Conservation (phyloP, 2,888 invertebrate genomes). For the Sinotaia quadrata region DNA sequence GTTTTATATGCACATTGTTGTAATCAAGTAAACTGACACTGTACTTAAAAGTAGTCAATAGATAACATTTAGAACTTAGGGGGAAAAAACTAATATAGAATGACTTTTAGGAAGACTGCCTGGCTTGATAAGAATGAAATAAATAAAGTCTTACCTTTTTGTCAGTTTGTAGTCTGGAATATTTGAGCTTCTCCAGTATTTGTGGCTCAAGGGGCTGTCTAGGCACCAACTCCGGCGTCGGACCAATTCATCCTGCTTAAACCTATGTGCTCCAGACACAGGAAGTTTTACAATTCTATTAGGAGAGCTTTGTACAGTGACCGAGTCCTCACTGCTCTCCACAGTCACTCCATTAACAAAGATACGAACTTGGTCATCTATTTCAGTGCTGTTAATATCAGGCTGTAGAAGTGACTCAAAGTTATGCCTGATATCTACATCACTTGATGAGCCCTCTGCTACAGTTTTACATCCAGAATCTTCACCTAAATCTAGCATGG, state of each 20-base stretch:
- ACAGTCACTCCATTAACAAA: slow-evolving; percentile 66
- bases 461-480: slow-evolving; percentile 30
- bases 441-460: slow-evolving; percentile 30
- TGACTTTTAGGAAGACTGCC: too few relatives aligned
- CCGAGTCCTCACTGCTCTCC: slow-evolving; percentile 47
- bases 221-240: slow-evolving; percentile 60
- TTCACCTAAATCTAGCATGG: slow-evolving; percentile 65
- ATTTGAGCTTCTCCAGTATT: too few relatives aligned
- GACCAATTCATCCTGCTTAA: slow-evolving; percentile 35
- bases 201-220: slow-evolving; percentile 35
- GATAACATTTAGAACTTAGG: too few relatives aligned
- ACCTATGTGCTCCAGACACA: too few relatives aligned
- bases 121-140: too few relatives aligned
- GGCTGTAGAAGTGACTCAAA: too few relatives aligned
- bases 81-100: too few relatives aligned
- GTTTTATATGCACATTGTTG: too few relatives aligned
- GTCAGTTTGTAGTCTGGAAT: too few relatives aligned
- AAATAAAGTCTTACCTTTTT: too few relatives aligned
- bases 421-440: neutral
- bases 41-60: too few relatives aligned
- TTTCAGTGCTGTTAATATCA: neutral
- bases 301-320: slow-evolving; percentile 1
- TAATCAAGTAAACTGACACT: too few relatives aligned
- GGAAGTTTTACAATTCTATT: slow-evolving; percentile 1
- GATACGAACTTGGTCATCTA: slow-evolving; percentile 54